A percentile compares a stretch with the other conserved stretches of the same genome.
phyloP scores from a whole-genome alignment of 1,140 invertebrate genomes.

The Tetraneura akinire region DNA sequence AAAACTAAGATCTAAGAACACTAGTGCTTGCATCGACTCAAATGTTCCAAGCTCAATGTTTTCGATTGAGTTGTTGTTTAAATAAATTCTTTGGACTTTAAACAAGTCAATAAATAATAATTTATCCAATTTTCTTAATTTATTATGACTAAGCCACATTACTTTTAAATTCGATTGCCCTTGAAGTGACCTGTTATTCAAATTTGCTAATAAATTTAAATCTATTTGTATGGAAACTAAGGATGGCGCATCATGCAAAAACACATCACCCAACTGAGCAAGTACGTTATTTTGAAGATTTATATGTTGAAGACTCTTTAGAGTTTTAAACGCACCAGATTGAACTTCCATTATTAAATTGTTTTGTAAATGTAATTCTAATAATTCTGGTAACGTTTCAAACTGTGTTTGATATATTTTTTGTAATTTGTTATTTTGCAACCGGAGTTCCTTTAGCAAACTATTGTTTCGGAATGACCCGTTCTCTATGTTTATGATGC shows the following conservation, averaged over 20 bases:
- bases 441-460: slow-evolving; percentile 76
- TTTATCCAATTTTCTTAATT: slow-evolving; percentile 71
- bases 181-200: slow-evolving; percentile 77
- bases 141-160: slow-evolving; percentile 83
- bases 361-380: slow-evolving; percentile 85
- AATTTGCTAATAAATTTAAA: slow-evolving; percentile 74
- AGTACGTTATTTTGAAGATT: slow-evolving; percentile 83
- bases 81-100: slow-evolving; percentile 74
- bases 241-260: slow-evolving; percentile 70
- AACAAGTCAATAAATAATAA: slow-evolving; percentile 74
- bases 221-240: slow-evolving; percentile 84
- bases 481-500: slow-evolving; percentile 76
- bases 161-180: slow-evolving; percentile 80
- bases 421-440: slow-evolving; percentile 81
- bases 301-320: slow-evolving; percentile 83
- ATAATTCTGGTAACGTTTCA: slow-evolving; percentile 73
- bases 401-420: slow-evolving; percentile 78
- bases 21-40: slow-evolving; percentile 71
- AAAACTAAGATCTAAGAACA: slow-evolving; percentile 76
- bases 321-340: slow-evolving; percentile 76
- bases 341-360: slow-evolving; percentile 81
- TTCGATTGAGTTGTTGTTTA: slow-evolving; percentile 80
- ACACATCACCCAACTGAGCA: slow-evolving; percentile 76
- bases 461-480: slow-evolving; percentile 76
- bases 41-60: slow-evolving; percentile 80